These are phyloP conservation scores for Stichopus chloronotus DNA, from an alignment of 35 echinoderm and acorn worm genomes.

Conservation along the genomic window DNA sequence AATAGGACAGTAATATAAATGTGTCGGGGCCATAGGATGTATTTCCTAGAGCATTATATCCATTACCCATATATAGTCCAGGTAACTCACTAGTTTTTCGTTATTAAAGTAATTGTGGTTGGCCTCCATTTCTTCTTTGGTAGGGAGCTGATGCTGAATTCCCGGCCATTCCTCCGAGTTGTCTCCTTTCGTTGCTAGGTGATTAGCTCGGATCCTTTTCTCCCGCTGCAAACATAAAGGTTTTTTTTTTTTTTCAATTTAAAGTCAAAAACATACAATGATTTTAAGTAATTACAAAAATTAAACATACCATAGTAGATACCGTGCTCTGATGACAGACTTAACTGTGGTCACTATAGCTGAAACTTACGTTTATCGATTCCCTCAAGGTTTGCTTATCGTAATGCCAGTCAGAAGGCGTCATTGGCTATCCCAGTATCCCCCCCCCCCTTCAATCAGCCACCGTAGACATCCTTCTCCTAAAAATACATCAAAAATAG, in stretches of 20 bases:
- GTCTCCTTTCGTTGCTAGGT: slow-evolving; percentile 86
- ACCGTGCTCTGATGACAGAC: not conserved
- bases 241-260: not conserved
- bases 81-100: slow-evolving; percentile 73
- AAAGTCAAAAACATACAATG: not conserved
- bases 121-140: slow-evolving; percentile 54
- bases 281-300: not conserved
- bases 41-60: no score
- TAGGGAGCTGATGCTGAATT: slow-evolving; percentile 57
- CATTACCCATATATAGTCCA: no score
- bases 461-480: no score
- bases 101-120: slow-evolving; percentile 94
- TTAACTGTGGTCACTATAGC: no score
- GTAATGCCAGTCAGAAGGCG: no score
- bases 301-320: not conserved
- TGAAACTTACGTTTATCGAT: no score
- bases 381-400: no score
- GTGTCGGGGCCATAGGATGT: no score
- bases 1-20: no score
- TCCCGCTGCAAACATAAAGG: slow-evolving; percentile 49
- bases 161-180: slow-evolving; percentile 70
- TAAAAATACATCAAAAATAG: no score
- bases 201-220: slow-evolving; percentile 70
- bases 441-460: no score
- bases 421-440: no score